Conservation (phyloP, 2,888 invertebrate species). For the Nomada lathburiana region DNA sequence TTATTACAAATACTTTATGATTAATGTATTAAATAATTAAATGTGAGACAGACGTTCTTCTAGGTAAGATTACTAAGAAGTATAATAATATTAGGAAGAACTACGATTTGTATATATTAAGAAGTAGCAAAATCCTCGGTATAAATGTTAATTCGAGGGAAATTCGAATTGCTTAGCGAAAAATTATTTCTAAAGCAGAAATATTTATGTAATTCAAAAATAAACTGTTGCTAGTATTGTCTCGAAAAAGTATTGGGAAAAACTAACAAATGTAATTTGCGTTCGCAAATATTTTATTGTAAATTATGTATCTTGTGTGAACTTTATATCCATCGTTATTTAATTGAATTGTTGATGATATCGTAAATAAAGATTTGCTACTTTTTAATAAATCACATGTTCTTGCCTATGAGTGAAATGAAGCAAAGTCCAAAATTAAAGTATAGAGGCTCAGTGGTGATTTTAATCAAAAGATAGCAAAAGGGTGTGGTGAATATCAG, state of each 20-base stretch:
- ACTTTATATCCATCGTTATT: conserved; percentile 8
- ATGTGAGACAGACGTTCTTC: conserved; percentile 72
- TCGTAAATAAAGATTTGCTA: conserved; percentile 38
- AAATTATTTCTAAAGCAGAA: conserved; percentile 4
- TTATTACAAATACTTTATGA: conserved; percentile 67
- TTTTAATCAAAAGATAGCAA: conserved; percentile 74
- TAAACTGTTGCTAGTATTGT: not conserved
- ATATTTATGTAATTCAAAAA: not conserved
- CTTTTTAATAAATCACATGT: conserved; percentile 64
- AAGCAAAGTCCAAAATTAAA: conserved; percentile 71
- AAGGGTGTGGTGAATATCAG: conserved; percentile 68
- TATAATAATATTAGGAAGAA: conserved; percentile 59
- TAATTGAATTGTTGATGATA: not conserved
- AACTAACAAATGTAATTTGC: not conserved
- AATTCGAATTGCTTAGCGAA: not conserved
- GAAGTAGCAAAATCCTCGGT: conserved; percentile 57
- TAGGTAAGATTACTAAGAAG: conserved; percentile 67
- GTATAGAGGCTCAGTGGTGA: conserved; percentile 74
- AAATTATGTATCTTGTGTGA: not conserved
- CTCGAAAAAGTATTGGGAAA: not conserved
- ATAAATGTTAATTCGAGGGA: not conserved
- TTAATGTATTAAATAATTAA: conserved; percentile 69
- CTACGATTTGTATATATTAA: conserved; percentile 53
- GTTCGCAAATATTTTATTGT: not conserved
- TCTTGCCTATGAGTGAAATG: conserved; percentile 62